Evolutionary conservation across 2,797 vertebrate genomes (phyloP).

Genomic region (Monodelphis domestica): DNA sequence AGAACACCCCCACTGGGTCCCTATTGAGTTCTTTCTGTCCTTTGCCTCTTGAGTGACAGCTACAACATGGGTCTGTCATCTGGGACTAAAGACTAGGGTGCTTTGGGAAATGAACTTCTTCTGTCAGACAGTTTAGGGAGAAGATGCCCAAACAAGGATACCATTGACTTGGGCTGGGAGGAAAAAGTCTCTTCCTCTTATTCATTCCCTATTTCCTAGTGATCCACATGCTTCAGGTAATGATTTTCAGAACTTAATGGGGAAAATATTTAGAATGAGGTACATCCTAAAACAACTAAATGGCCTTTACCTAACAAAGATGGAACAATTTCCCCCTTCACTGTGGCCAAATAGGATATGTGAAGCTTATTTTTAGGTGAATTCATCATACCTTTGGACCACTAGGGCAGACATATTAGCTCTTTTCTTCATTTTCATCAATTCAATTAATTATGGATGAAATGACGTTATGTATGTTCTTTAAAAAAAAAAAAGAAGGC

Average conservation of each 20-base stretch:
- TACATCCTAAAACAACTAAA: background rate
- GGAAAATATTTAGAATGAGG: background rate
- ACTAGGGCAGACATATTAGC: background rate
- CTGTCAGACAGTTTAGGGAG: constrained; percentile 16
- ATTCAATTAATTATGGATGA: background rate
- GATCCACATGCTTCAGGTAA: background rate
- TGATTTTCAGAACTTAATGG: background rate
- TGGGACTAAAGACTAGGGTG: background rate
- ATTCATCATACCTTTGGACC: background rate
- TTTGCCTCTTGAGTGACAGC: background rate
- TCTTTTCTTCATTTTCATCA: background rate
- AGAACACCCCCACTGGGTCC: background rate
- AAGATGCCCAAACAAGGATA: background rate
- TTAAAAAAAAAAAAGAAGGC: constrained; percentile 64
- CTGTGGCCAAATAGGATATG: background rate
- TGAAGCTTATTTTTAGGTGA: background rate
- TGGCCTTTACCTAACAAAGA: background rate
- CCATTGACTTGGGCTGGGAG: background rate
- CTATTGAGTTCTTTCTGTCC: background rate
- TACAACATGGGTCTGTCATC: constrained; percentile 12
- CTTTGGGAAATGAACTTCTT: constrained; percentile 30
- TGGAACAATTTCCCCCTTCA: background rate
- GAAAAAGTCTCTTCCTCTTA: background rate
- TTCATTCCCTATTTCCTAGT: background rate
- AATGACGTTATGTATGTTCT: background rate